Percentiles rank a stretch among this genome's conserved stretches.
Conservation (phyloP, 2,888 invertebrate genomes). For the Chloroclysta siterata region DNA sequence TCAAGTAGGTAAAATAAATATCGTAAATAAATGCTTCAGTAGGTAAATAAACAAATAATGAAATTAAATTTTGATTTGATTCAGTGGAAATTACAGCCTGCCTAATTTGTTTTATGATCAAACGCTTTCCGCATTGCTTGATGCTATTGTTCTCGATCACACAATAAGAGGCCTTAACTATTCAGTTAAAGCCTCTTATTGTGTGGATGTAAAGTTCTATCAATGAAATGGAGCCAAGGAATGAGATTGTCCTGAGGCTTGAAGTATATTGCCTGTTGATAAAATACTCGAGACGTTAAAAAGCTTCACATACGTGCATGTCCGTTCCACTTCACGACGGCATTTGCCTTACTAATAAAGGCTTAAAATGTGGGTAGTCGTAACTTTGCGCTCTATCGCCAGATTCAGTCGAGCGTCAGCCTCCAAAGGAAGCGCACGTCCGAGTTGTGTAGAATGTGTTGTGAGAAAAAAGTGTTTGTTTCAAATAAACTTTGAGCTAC, state of each 20-base stretch:
- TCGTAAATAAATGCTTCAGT: too few relatives aligned
- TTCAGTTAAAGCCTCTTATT: too few relatives aligned
- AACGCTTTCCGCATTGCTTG: background rate
- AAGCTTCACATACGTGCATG: constrained; percentile 58
- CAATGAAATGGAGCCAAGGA: constrained; percentile 36
- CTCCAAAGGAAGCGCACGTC: constrained; percentile 44
- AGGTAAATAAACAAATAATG: too few relatives aligned
- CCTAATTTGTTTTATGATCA: background rate
- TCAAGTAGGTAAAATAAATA: too few relatives aligned
- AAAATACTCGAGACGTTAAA: constrained; percentile 55
- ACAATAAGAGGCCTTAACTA: constrained; percentile 29
- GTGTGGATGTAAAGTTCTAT: constrained; percentile 41
- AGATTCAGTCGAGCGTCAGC: constrained; percentile 49
- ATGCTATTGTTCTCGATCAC: background rate
- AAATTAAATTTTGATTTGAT: too few relatives aligned
- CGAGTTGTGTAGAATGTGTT: constrained; percentile 39
- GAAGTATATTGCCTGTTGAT: constrained; percentile 61
- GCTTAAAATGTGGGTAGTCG: constrained; percentile 51
- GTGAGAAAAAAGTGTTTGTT: constrained; percentile 20
- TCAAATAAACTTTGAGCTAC: constrained; percentile 22
- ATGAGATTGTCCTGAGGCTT: constrained; percentile 17
- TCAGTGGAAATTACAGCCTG: background rate
- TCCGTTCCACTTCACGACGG: constrained; percentile 53
- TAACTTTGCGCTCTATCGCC: constrained; percentile 40
- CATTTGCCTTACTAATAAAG: constrained; percentile 47